Evolutionary conservation across 2,797 vertebrate species (phyloP).

Genomic region (Peromyscus attwateri): DNA sequence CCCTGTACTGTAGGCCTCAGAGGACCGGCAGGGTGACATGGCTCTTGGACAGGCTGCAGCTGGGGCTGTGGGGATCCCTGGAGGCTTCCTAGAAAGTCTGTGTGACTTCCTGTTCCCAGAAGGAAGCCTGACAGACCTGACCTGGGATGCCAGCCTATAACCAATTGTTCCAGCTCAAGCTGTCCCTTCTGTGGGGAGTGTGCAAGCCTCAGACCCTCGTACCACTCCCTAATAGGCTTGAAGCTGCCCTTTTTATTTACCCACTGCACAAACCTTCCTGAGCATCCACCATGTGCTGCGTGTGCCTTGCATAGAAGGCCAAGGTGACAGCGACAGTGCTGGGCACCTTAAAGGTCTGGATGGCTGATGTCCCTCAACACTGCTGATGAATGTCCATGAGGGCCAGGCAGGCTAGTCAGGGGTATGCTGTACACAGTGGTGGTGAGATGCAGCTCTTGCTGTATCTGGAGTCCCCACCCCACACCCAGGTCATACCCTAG

Average conservation of each 20-base stretch:
- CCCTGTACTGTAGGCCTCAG: neutral
- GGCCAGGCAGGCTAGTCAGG: neutral
- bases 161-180: too few species aligned
- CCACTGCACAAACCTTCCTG: neutral
- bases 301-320: neutral
- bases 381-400: fast-evolving
- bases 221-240: neutral
- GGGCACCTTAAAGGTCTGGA: neutral
- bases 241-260: neutral
- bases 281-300: neutral
- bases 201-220: too few species aligned
- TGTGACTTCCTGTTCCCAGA: neutral
- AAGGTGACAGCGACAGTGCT: neutral
- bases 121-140: neutral
- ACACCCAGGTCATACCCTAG: too few species aligned
- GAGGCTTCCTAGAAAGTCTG: neutral
- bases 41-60: neutral
- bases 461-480: neutral
- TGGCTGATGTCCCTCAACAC: neutral
- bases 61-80: neutral
- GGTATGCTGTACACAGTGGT: fast-evolving
- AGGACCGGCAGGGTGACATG: fast-evolving
- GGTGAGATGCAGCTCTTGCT: fast-evolving
- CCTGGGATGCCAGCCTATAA: neutral
- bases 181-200: neutral